These are phyloP conservation scores for Callospermophilus lateralis DNA, from an alignment of 2,113 vertebrate species.

Conservation along the genomic window DNA sequence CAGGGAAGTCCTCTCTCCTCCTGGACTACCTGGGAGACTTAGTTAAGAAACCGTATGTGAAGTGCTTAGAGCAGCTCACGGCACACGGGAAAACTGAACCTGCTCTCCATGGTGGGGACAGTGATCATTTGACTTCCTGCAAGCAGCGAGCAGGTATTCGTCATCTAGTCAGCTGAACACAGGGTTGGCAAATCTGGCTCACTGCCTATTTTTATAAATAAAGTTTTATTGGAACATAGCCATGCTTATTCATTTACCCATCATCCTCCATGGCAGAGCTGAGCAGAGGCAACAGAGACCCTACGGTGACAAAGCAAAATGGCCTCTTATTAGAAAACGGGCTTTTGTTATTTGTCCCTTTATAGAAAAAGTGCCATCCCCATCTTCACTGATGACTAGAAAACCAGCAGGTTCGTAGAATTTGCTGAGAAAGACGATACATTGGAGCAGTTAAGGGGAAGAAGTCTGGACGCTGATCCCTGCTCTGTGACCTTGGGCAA, in stretches of 20 bases:
- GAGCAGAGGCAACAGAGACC: background rate
- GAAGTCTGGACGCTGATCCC: background rate
- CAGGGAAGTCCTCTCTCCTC: background rate
- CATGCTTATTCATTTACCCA: background rate
- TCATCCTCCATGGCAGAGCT: fast-evolving
- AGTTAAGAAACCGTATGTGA: background rate
- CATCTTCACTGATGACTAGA: fast-evolving
- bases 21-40: background rate
- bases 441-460: background rate
- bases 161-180: background rate
- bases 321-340: background rate
- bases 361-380: background rate
- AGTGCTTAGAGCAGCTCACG: background rate
- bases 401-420: background rate
- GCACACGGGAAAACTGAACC: background rate
- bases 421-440: background rate
- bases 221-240: conserved; percentile 64
- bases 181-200: background rate
- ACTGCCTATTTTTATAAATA: conserved; percentile 30
- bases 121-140: background rate
- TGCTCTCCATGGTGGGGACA: background rate
- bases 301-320: background rate
- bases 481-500: background rate
- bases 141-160: background rate
- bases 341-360: background rate